Base-by-base conservation (phyloP, 2,888 invertebrate species). In the Epirrita christyi region DNA sequence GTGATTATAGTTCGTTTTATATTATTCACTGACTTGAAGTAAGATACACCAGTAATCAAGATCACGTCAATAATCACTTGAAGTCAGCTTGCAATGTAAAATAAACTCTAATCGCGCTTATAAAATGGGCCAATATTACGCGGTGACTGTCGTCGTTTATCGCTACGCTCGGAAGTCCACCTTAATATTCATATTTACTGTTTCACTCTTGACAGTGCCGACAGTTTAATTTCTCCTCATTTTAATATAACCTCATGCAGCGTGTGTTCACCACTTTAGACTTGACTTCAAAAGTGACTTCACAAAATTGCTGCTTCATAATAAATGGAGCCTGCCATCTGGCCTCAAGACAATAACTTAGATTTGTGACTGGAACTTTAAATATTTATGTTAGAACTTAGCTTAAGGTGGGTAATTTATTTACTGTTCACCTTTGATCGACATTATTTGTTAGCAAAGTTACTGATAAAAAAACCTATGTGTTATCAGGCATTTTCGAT, bases 311-410 rank as follows among this genome's bases (percentile, higher is more conserved):
- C 58, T 55, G 38, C 46, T 56, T 50, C 40, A 47, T 61, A 56
- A 59, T 63, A 57, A 50, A 63, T 59, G 55, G 48, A 48, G 52
- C 43, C 59, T 53, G 40, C 29, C 49, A 63, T 53, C 61, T 56
- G 54, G 48, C 42, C 44, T 51, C 45, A 56, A 63, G 54, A 65
- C 58, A 61, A 56, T 62, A 53, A 62, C 42, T 57, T 55, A 36
- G 34, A 55, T 44, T 55, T 61, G 52, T 56, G 56, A 55, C 41
- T 32, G 15, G 42, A 52, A 48, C 48, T 52, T 37, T 55, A 37
- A 59, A 48, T 51, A 57, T 47, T 48, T 52, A 28, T n/a, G 15
- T n/a, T 8, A 7, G 8, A 32, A 32, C 8, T 21, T 21, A 21
- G 21, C 21, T 21, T 21, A 4, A 21, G 21, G 21, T 21, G 21